These are phyloP conservation scores for Girardinichthys multiradiatus DNA, from an alignment of 2,113 vertebrate species.

Conservation along the genomic window DNA sequence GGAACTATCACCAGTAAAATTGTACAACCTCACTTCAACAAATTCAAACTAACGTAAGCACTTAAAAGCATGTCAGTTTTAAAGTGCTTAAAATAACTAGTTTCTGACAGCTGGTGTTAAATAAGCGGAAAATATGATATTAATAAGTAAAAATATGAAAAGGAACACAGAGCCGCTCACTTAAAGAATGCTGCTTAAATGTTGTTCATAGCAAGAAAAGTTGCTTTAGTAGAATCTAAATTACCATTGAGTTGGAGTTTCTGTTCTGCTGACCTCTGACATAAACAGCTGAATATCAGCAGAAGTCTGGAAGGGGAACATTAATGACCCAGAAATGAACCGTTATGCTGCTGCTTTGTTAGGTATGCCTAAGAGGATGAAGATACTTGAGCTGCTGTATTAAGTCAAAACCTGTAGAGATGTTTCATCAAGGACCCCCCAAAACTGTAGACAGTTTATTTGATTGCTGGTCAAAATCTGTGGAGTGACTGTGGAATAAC, in stretches of 20 bases:
- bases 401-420: constrained; percentile 24
- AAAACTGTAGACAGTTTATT: constrained; percentile 57
- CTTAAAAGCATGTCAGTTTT: not conserved
- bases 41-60: too few species aligned
- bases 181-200: not conserved
- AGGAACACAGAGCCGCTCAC: not conserved
- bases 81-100: not conserved
- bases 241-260: not conserved
- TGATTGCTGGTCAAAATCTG: constrained; percentile 63
- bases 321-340: too few species aligned
- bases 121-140: not conserved
- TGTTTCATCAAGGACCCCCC: constrained; percentile 45
- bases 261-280: not conserved
- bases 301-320: too few species aligned
- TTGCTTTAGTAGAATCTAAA: not conserved
- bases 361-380: not conserved
- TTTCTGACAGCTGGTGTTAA: not conserved
- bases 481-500: constrained; percentile 63
- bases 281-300: not conserved
- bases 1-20: too few species aligned
- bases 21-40: too few species aligned
- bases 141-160: not conserved
- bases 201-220: not conserved
- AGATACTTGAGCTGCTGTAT: not conserved
- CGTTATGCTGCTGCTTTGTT: not conserved